These are phyloP conservation scores for Camelus dromedarius DNA, from an alignment of 2,113 vertebrate species.

Conservation along the genomic window DNA sequence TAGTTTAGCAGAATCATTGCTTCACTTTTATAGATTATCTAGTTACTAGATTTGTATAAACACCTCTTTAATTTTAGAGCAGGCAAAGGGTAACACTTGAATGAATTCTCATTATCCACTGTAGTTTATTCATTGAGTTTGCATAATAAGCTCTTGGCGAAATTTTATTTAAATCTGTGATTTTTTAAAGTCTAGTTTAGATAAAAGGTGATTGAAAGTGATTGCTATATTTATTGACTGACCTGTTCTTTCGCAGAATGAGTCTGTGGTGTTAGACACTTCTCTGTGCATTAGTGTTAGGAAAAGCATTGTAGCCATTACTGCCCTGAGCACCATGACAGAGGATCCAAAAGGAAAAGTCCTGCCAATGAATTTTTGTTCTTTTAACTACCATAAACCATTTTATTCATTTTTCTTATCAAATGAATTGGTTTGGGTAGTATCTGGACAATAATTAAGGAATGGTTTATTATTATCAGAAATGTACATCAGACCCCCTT, in stretches of 20 bases:
- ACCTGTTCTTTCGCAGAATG: not conserved
- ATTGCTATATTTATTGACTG: not conserved
- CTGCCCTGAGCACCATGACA: not conserved
- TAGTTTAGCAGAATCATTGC: not conserved
- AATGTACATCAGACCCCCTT: not conserved
- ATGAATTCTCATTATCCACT: not conserved
- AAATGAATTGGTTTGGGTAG: conserved; percentile 22
- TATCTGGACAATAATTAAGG: not conserved
- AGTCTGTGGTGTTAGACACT: not conserved
- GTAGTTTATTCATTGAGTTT: not conserved
- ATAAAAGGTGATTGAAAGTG: not conserved
- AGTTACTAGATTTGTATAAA: not conserved
- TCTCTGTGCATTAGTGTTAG: not conserved
- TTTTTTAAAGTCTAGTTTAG: not conserved
- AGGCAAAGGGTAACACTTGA: not conserved
- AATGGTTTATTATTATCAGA: conserved; percentile 28
- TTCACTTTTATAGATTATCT: not conserved
- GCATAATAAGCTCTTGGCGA: conserved; percentile 4
- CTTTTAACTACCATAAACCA: not conserved
- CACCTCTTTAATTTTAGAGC: not conserved
- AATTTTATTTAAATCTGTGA: conserved; percentile 39
- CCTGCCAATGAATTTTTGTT: not conserved
- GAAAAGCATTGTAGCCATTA: not conserved
- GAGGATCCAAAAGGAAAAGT: not conserved
- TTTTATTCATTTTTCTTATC: not conserved